Evolutionary conservation across 2,888 invertebrate genomes (phyloP).

Genomic region (Patella caerulea): DNA sequence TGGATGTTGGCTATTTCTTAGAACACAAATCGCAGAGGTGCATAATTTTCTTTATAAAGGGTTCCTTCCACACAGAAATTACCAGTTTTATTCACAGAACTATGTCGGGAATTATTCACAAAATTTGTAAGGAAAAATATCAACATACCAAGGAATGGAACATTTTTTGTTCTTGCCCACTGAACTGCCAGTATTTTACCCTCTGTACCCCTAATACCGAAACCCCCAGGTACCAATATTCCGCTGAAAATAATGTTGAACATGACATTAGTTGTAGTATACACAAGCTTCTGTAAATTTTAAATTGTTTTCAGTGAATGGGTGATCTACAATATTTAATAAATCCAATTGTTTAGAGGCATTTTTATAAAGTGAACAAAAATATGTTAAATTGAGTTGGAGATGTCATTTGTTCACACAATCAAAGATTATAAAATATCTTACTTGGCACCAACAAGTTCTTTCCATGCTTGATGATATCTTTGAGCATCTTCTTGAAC

Average conservation of each 20-base stretch:
- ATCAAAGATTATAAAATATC: conserved; percentile 27
- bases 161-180: conserved; percentile 91
- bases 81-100: background rate
- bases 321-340: no score
- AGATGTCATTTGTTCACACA: background rate
- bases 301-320: no score
- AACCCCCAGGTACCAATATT: conserved; percentile 96
- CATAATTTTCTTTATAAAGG: no score
- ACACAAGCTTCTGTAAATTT: no score
- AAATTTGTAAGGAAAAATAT: background rate
- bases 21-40: no score
- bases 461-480: conserved; percentile 95
- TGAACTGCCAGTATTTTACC: conserved; percentile 94
- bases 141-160: conserved; percentile 87
- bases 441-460: conserved; percentile 80
- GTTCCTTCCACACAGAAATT: background rate
- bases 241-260: conserved; percentile 77
- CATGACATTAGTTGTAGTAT: no score
- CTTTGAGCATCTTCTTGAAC: conserved; percentile 83
- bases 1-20: no score
- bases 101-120: background rate
- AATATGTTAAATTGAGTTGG: background rate
- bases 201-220: conserved; percentile 94
- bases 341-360: background rate
- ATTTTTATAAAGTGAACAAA: background rate